Evolutionary conservation across 2,113 vertebrate genomes (phyloP), one percentile per base, ranked within the genome.

Genomic region (rabbit (Oryctolagus cuniculus)): DNA sequence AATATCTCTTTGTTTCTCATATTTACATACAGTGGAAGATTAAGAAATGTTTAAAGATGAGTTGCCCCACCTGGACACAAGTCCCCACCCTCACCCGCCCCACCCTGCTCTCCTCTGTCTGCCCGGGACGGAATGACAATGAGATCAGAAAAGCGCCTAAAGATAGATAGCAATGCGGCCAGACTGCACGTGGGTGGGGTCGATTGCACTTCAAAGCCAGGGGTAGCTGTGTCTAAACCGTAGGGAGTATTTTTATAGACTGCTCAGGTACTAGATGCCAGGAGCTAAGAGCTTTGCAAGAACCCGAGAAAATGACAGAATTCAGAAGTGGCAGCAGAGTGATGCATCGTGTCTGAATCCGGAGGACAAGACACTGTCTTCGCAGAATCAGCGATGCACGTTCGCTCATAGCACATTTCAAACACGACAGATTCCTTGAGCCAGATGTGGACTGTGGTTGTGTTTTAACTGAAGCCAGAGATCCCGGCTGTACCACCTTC

Each of bases 31-130:
- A 74, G 72, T 38, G 64, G 31, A 81, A 88, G 86, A 61, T 72
- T 79, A 86, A 90, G 75, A 74, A 55, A 84, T 80, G 21, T 36
- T 66, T 51, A 72, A 69, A 82, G 93, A 95, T 87, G 38, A 44
- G 25, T 88, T 21, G 29, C 49, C 89, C 78, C 69, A 83, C 85
- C 91, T 58, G 64, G 64, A 63, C 38, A 53, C 31, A 36, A 7
- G 24, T 38, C 64, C 78, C 53, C 78, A 17, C 81, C 91, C 27
- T 21, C 15, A 31, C 25, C 29, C 74, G 81, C 75, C 81, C 61
- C 89, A 21, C 92, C 95, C 87, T 82, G 11, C 13, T 22, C 58
- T 73, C 96, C 89, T 38, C 29, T 34, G 85, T 85, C 93, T 70
- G 38, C 29, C 3, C 0, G 6, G 24, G 55, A 24, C 74, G 63